Conservation (phyloP, 2,797 vertebrate genomes). For the Oophaga sylvatica region DNA sequence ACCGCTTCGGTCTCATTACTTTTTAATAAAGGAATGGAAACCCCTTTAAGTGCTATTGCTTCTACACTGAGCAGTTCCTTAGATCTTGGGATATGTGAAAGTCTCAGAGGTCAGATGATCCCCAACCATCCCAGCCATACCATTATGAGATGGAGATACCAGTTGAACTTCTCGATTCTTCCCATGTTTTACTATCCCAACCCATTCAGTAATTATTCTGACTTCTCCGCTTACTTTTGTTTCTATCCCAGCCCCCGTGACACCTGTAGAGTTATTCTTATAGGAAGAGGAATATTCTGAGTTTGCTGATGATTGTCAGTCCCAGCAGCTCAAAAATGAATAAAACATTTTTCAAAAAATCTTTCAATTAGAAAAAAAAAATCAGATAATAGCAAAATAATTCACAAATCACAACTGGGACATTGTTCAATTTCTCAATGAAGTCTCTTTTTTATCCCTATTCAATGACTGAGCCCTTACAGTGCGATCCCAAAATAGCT, state of each 20-base stretch:
- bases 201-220: background rate
- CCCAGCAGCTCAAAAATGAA: background rate
- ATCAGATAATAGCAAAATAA: background rate
- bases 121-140: background rate
- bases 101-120: background rate
- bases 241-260: background rate
- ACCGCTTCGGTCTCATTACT: too few species aligned
- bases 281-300: background rate
- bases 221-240: background rate
- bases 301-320: background rate
- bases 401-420: constrained; percentile 6
- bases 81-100: background rate
- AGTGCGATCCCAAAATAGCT: constrained; percentile 24
- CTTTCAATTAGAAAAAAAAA: background rate
- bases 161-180: background rate
- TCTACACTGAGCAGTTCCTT: background rate
- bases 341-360: background rate
- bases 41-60: background rate
- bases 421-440: constrained; percentile 28
- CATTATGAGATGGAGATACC: background rate
- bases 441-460: background rate
- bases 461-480: constrained; percentile 41
- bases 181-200: background rate
- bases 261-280: background rate
- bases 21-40: too few species aligned